A percentile compares a stretch with the other conserved stretches of the same genome.
These are phyloP conservation scores for Neodiprion pinetum DNA, from an alignment of 1,140 invertebrate genomes.

Conservation along the genomic window DNA sequence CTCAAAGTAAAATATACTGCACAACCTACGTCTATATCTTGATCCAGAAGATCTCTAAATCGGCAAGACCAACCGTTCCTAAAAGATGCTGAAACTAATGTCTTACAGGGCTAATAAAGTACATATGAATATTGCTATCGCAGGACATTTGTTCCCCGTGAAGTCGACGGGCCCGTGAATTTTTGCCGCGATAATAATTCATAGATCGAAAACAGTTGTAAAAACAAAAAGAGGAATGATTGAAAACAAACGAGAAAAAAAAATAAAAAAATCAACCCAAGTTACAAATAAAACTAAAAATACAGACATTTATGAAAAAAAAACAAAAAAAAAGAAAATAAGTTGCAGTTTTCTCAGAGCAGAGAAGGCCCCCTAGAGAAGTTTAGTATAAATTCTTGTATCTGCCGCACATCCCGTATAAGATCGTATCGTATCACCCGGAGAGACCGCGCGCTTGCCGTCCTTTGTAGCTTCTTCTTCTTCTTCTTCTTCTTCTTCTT, in stretches of 20 bases:
- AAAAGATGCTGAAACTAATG: background rate
- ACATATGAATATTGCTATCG: background rate
- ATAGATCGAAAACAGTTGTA: background rate
- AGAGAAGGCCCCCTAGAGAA: background rate
- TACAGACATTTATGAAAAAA: too few species aligned
- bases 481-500: slow-evolving; percentile 18
- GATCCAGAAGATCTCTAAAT: too few species aligned
- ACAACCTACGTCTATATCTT: too few species aligned
- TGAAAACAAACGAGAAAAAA: too few species aligned
- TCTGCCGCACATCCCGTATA: background rate
- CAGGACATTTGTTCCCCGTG: background rate
- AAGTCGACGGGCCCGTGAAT: background rate
- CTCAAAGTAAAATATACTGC: too few species aligned
- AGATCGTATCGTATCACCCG: background rate
- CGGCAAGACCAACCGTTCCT: background rate
- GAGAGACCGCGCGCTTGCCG: background rate
- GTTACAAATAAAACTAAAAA: too few species aligned
- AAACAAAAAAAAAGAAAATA: too few species aligned
- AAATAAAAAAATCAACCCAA: too few species aligned
- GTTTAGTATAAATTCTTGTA: background rate
- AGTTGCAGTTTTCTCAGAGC: too few species aligned
- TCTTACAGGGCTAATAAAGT: background rate
- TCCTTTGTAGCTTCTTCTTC: slow-evolving; percentile 11
- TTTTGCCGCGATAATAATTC: background rate
- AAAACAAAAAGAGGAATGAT: too few species aligned